Base-by-base conservation (phyloP, 2,113 vertebrate genomes). In the Pachypanchax playfairii region DNA sequence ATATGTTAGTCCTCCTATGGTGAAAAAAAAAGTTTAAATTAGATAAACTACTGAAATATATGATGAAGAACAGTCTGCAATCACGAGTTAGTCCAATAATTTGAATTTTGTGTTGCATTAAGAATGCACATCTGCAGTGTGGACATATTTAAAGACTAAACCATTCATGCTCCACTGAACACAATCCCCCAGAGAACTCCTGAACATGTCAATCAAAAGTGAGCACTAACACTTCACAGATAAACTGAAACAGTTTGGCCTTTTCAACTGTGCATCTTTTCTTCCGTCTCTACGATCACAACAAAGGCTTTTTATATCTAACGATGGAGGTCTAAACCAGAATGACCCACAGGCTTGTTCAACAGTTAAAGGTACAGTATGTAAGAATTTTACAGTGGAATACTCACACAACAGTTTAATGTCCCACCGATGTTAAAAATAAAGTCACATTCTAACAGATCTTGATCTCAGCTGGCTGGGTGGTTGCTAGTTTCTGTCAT, bases 201-300 rank as follows among this genome's bases (percentile, higher is more conserved):
- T 38, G 29, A 28, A 61, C 48, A 65, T 6, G 79, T 80, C 84
- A 86, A 75, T 84, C 84, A 86, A 28, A 44, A 0, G 42, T 1
- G 25, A 65, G 56, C 72, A 60, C 74, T 68, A 66, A 68, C 77
- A 74, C 69, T 55, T 77, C 72, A 83, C 48, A 73, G 55, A 39
- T 42, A 0, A 43, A 49, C 57, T 21, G 54, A 50, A 66, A 42
- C 55, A 21, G 26, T 69, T 70, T 33, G 18, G 47, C 61, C 38
- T 69, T 46, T 2, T 8, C 33, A 35, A 35, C 33, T 12, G 4
- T 35, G 33, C 8, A 35, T 31, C 29, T 31, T 9, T 35, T 35
- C 13, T 12, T n/a, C n/a, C n/a, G n/a, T n/a, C n/a, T n/a, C n/a
- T n/a, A n/a, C 2, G 33, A 12, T n/a, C 22, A 47, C 15, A 33